Percentiles rank a stretch among this genome's conserved stretches.
These are phyloP conservation scores for Crotophaga sulcirostris DNA, from an alignment of 2,113 vertebrate species.

Conservation along the genomic window DNA sequence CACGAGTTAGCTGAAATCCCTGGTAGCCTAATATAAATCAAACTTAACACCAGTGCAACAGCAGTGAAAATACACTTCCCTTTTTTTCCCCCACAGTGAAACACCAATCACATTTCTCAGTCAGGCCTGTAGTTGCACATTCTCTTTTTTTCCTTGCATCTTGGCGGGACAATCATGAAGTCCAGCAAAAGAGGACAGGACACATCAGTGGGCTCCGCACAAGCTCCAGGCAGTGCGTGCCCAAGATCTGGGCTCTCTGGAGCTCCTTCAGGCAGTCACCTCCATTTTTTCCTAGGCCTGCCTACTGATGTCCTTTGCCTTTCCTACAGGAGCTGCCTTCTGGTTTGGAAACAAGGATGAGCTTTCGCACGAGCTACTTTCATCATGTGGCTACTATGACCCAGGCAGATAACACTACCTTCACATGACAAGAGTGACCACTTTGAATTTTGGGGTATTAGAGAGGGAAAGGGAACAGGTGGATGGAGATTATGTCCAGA, in stretches of 20 bases:
- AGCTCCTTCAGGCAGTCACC: neutral
- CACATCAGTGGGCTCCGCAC: accelerated
- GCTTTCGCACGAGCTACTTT: neutral
- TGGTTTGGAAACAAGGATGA: neutral
- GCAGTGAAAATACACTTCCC: no score
- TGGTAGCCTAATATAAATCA: neutral
- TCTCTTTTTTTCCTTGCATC: neutral
- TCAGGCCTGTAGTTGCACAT: neutral
- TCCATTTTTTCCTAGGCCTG: neutral
- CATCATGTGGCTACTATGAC: neutral
- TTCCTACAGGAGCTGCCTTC: neutral
- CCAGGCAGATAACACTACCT: neutral
- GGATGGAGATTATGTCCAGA: neutral
- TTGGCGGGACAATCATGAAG: neutral
- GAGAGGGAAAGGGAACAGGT: neutral
- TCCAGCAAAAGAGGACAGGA: neutral
- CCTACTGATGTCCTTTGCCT: neutral
- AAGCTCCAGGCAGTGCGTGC: neutral
- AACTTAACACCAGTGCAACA: no score
- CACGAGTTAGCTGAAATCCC: neutral
- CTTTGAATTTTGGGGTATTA: accelerated
- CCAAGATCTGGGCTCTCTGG: neutral
- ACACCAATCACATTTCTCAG: accelerated
- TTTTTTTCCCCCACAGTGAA: neutral
- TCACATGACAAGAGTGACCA: accelerated